Conservation (phyloP, 2,888 invertebrate genomes). For the Noctua janthina region DNA sequence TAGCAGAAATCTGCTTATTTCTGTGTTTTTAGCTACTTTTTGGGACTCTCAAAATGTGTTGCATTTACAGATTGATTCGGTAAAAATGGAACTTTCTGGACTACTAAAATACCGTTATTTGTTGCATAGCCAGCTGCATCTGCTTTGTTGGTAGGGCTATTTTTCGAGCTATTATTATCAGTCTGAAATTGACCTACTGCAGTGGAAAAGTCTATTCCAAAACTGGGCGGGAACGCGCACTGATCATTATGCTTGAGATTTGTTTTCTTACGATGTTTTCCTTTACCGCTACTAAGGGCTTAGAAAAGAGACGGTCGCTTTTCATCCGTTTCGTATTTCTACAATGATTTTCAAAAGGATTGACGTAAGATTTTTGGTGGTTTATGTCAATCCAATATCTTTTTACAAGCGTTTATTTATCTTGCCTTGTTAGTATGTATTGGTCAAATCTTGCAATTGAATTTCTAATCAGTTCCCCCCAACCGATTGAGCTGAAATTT, state of each 20-base stretch:
- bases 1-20: not conserved
- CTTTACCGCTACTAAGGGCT: not conserved
- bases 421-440: not conserved
- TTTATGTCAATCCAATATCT: not conserved
- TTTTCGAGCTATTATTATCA: not conserved
- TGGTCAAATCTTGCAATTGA: not conserved
- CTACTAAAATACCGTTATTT: not conserved
- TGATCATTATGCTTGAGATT: constrained; percentile 8
- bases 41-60: not conserved
- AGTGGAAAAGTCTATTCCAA: not conserved
- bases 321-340: not conserved
- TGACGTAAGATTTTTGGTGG: not conserved
- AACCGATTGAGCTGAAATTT: not conserved
- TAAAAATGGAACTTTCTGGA: too few relatives aligned
- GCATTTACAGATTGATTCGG: not conserved
- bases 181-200: not conserved
- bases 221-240: constrained; percentile 13
- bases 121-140: not conserved
- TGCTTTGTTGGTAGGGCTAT: not conserved
- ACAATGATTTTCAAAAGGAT: not conserved
- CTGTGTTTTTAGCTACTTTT: not conserved
- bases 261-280: not conserved
- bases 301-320: not conserved
- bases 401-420: not conserved
- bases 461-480: not conserved